These are phyloP conservation scores for Anser brachyrhynchus DNA, from an alignment of 2,113 vertebrate genomes.

Conservation along the genomic window DNA sequence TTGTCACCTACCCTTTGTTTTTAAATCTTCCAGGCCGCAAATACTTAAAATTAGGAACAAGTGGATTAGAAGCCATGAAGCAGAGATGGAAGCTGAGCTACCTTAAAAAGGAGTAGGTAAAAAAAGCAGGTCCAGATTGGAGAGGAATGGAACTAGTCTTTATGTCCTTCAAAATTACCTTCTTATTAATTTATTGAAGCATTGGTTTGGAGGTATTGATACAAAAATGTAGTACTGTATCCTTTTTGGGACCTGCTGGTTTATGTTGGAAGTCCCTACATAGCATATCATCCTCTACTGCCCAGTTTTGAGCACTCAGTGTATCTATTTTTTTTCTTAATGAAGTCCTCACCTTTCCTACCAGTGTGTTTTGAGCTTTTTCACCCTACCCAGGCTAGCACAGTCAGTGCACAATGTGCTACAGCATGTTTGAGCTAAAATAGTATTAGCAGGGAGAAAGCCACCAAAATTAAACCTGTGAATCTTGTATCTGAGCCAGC, in stretches of 20 bases:
- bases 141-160: not conserved
- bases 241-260: not conserved
- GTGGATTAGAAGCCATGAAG: not conserved
- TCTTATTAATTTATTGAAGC: not conserved
- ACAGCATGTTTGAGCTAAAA: not conserved
- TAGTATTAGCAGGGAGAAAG: not conserved
- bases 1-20: not conserved
- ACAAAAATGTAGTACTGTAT: not conserved
- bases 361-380: fast-evolving
- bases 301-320: not conserved
- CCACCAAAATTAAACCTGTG: not conserved
- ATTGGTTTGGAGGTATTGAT: not conserved
- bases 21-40: not conserved
- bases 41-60: not conserved
- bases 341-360: not conserved
- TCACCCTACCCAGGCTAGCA: fast-evolving
- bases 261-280: not conserved
- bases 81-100: not conserved
- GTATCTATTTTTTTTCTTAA: not conserved
- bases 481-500: not conserved
- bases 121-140: not conserved
- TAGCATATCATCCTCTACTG: not conserved
- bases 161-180: not conserved
- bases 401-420: not conserved
- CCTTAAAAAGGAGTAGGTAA: not conserved